These are phyloP conservation scores for Sinopyrophorus schimmeli DNA, from an alignment of 2,888 invertebrate genomes.

Conservation along the genomic window DNA sequence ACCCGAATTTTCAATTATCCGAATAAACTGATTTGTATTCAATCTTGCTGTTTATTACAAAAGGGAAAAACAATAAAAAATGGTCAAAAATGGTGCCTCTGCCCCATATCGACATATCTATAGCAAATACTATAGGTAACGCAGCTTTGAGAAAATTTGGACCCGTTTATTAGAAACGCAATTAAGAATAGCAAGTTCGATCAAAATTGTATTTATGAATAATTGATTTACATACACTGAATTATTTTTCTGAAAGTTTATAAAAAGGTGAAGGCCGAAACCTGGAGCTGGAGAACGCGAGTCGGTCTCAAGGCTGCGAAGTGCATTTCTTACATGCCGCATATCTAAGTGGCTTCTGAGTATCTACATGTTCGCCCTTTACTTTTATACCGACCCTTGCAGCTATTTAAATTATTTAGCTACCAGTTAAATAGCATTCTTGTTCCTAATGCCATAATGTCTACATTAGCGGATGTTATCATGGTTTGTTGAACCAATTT, in stretches of 20 bases:
- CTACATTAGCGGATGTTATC: conserved; percentile 18
- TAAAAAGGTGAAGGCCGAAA: conserved; percentile 32
- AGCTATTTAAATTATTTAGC: conserved; percentile 24
- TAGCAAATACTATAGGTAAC: too few species aligned
- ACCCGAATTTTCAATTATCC: too few species aligned
- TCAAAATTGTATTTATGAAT: conserved; percentile 13
- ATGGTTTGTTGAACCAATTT: conserved; percentile 22
- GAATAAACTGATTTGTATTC: too few species aligned
- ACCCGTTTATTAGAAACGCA: too few species aligned
- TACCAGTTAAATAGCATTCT: conserved; percentile 21
- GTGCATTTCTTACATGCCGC: conserved; percentile 30
- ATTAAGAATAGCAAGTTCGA: too few species aligned
- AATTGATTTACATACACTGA: conserved; percentile 23
- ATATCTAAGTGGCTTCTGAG: conserved; percentile 18
- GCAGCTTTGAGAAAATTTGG: too few species aligned
- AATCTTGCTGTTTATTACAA: too few species aligned
- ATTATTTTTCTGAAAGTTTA: conserved; percentile 25
- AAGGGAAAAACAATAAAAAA: too few species aligned
- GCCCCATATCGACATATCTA: too few species aligned
- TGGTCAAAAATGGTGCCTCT: too few species aligned
- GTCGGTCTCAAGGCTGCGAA: conserved; percentile 28
- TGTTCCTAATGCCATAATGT: conserved; percentile 10
- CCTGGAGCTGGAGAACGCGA: conserved; percentile 25
- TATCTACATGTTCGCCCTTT: conserved; percentile 15
- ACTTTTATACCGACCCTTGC: conserved; percentile 12